Percentiles rank a stretch among this genome's conserved stretches.
Evolutionary conservation across 2,888 invertebrate genomes (phyloP).

Genomic region (Rhagonycha fulva): DNA sequence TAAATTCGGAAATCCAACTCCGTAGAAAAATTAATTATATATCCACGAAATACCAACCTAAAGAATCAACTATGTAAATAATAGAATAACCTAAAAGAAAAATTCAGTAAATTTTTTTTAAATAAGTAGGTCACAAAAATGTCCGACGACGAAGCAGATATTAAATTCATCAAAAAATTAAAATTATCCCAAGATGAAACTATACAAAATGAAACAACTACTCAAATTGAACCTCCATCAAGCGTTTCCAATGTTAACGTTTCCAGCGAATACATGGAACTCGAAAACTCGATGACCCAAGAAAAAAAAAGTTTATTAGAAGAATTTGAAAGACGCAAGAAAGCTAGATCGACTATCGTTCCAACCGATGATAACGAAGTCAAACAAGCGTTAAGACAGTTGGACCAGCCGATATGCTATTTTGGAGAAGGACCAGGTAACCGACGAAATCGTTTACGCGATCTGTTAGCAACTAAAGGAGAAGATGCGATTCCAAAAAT

Average conservation of each 20-base stretch:
- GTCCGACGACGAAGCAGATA: slow-evolving; percentile 88
- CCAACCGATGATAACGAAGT: slow-evolving; percentile 98
- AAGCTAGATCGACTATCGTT: slow-evolving; percentile 93
- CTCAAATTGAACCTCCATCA: slow-evolving; percentile 62
- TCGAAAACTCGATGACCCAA: slow-evolving; percentile 84
- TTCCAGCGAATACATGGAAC: slow-evolving; percentile 73
- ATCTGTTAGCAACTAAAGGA: slow-evolving; percentile 85
- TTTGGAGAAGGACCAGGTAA: slow-evolving; percentile 99
- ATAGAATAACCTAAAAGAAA: not conserved
- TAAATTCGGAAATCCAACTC: too few species aligned
- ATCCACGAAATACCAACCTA: not conserved
- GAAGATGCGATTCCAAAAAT: slow-evolving; percentile 88
- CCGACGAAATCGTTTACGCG: slow-evolving; percentile 86
- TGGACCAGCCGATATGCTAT: slow-evolving; percentile 95
- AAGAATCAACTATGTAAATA: not conserved
- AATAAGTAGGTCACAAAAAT: slow-evolving; percentile 50
- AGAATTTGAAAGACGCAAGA: slow-evolving; percentile 92
- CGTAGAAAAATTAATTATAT: too few species aligned
- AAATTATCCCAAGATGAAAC: slow-evolving; percentile 89
- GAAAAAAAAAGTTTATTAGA: slow-evolving; percentile 91
- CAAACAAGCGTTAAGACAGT: slow-evolving; percentile 83
- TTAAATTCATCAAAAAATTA: slow-evolving; percentile 72
- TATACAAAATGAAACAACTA: slow-evolving; percentile 76
- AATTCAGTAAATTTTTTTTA: too few species aligned
- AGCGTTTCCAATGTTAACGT: slow-evolving; percentile 66